Base-by-base conservation (phyloP, 2,113 vertebrate genomes). In the Ceratotherium simum region DNA sequence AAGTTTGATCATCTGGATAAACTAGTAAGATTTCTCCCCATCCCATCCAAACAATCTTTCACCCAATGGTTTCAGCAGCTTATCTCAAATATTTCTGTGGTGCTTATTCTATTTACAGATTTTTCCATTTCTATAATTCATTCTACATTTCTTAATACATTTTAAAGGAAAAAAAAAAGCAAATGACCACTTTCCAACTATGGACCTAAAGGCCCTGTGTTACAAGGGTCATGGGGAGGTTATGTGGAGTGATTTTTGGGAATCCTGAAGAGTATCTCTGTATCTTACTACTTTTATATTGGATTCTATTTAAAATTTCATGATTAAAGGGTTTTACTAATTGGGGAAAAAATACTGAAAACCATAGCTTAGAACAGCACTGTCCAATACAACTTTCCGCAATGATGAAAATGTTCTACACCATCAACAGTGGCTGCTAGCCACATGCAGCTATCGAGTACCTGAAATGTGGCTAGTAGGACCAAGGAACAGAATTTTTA, bases 401-500 rank as follows among this genome's bases (percentile, higher is more conserved):
- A 78, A 70, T 36, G 56, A 92, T 69, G 48, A 91, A 48, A 96
- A 97, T 64, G 16, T 90, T 91, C 73, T 91, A 25, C 20, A 86
- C 14, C 33, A 10, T 58, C 65, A 27, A 48, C 14, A 80, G 11
- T 25, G 51, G 39, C 27, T 62, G 69, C n/a, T 58, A 54, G 72
- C 21, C 65, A 90, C 67, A 36, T 11, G 13, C 39, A 31, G 33
- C 31, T 70, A 87, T 3, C 46, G 39, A 65, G 54, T n/a, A 60
- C 60, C 29, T 95, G 13, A 82, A 93, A 93, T 65, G 54, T 58
- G 60, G 23, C 48, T 65, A 72, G 36, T 3, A 58, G 8, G 12
- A 87, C 33, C 46, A 93, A 93, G 29, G 4, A 82, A 82, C 14
- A 92, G 48, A 62, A 72, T 86, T 82, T 93, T 79, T 25, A 2